Evolutionary conservation across 1,140 invertebrate species (phyloP), one percentile per base, ranked within the genome.

Genomic region (Euwallacea fornicatus): DNA sequence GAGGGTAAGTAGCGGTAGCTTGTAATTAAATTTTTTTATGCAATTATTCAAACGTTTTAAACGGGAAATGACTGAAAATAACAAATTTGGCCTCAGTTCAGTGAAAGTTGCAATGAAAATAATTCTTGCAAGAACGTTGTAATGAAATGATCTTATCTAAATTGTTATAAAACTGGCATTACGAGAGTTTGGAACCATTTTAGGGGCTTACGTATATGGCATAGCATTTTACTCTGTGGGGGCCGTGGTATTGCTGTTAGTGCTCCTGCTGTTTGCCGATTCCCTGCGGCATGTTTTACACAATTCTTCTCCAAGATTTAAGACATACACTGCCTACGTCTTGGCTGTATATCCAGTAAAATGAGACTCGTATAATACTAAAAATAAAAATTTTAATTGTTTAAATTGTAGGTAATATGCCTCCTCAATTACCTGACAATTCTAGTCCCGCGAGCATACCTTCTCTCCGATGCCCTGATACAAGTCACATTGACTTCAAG

Each of bases 331-430:
- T 0, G 83, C 83, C 4, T 84, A 87, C 54, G 84, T 88, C 7
- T 76, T 88, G 21, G 83, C 84, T 73, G 85, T 88, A 16, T 89
- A 89, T 80, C 87, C 87, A 76, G 87, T 89, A 81, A 85, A 82
- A 84, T 71, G 43, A 55, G 46, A 50, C 4, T 33, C 21, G 1
- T 2, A 33, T 33, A 33, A 33, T 33, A 33, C 21, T 33, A 16
- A 58, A 13, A 13, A 63, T 7, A 6, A 10, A 54, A 21, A 65
- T 7, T 6, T 6, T 15, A 47, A 33, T 33, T 33, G 21, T 33
- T 33, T 33, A 33, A 33, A 2, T 66, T 72, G 21, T 72, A 88
- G 88, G 83, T 88, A 6, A 86, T 88, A 41, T 84, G 84, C 21
- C 66, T 86, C 46, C 82, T 83, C 6, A 84, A 84, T 6, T 85